Base-by-base conservation (phyloP, 2,797 vertebrate species). In the Labroides dimidiatus region DNA sequence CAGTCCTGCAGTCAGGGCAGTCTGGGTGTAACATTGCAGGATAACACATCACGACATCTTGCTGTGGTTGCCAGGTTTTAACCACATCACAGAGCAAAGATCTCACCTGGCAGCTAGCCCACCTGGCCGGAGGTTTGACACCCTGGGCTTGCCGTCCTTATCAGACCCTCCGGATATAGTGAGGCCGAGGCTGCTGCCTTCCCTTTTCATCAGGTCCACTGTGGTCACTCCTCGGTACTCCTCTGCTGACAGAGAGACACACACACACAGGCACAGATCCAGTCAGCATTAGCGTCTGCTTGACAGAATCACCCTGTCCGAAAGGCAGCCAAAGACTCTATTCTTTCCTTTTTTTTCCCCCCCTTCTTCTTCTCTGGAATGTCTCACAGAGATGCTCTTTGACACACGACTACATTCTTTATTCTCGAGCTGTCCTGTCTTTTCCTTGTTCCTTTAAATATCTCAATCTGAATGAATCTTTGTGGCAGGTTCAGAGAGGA, bases 131-230 rank as follows among this genome's bases (percentile, higher is more conserved):
- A 99, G 92, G 89, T 97, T 99, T 78, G 97, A 99, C 78, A 99
- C 98, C 86, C 96, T 92, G 51, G 98, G 97, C 85, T 96, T 99
- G 78, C 97, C 96, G 3, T 99, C 98, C 91, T 99, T 99, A 91
- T 99, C 98, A 0, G 97, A 98, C 39, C 98, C 98, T 51, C 98
- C 98, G 0, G 98, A 99, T 87, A 99, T 96, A 65, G 98, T 99
- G 86, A 99, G 95, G 49, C 98, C 98, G 0, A 99, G 95, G 17
- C 95, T 97, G 90, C 96, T 97, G 81, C 97, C 97, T 85, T 99
- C 98, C 54, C 96, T 97, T 92, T 99, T 99, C 85, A 96, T 96
- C 87, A 99, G 94, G 89, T 99, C 98, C 89, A 99, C 97, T 0
- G 96, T 92, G 71, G 96, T 98, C 80, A 99, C 89, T n/a, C 98